These are phyloP conservation scores for Platichthys stellatus DNA, from an alignment of 2,113 vertebrate genomes.

Conservation along the genomic window DNA sequence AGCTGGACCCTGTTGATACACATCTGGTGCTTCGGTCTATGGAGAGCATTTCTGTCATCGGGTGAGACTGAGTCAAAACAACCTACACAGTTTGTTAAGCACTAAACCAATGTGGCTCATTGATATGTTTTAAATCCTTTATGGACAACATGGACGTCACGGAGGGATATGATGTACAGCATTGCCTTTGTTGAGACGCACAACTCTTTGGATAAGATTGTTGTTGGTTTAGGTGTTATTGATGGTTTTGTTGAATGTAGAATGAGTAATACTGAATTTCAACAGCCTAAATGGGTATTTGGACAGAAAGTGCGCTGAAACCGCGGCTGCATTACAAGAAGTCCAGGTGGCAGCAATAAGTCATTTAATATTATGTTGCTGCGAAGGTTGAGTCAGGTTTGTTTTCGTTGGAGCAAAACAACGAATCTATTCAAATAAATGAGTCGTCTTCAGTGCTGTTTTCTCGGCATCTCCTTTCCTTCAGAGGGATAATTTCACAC, in stretches of 20 bases:
- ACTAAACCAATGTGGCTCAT: background rate
- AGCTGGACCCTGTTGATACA: background rate
- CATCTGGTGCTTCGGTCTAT: background rate
- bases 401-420: background rate
- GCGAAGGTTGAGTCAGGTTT: background rate
- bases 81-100: background rate
- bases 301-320: background rate
- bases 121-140: background rate
- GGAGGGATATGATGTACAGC: background rate
- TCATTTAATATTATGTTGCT: background rate
- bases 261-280: no score
- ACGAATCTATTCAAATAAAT: background rate
- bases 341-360: background rate
- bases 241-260: background rate
- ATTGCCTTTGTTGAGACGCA: background rate
- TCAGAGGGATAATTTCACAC: background rate
- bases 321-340: background rate
- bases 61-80: background rate
- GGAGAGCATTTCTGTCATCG: background rate
- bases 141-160: background rate
- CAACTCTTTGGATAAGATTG: background rate
- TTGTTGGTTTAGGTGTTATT: constrained; percentile 13
- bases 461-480: background rate
- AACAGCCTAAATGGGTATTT: background rate
- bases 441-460: background rate